Evolutionary conservation across 2,113 vertebrate species (phyloP), one percentile per base, ranked within the genome.

Genomic region (Tapirus terrestris): DNA sequence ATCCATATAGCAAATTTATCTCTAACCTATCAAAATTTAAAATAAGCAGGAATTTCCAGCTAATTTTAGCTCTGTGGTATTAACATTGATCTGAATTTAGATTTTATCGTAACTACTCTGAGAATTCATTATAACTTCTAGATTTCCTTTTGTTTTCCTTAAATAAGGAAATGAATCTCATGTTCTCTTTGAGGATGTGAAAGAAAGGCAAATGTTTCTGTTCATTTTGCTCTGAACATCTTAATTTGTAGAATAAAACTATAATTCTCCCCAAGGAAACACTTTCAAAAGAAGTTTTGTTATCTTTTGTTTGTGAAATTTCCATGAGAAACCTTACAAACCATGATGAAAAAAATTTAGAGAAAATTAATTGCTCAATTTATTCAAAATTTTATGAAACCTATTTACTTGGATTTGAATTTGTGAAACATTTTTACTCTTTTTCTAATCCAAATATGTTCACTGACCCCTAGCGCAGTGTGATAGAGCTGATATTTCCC

Each of bases 221-320:
- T 77, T 96, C 4, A 81, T 93, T 94, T 96, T 91, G 79, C 77
- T 96, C 91, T 83, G 33, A 96, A 83, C 95, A 86, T 95, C 56
- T 92, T 88, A 89, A 90, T 97, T 80, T 95, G 39, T 87, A 70
- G 43, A 95, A n/a, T 53, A 82, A 90, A 36, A 89, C 27, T 95
- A 2, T 70, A 86, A 87, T 80, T 86, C 17, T 48, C 43, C 58
- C 88, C 7, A 72, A 96, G 92, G 85, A 85, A 92, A 95, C 1
- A 87, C 43, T 96, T 95, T 81, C 61, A 89, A 63, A 45, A 61
- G 58, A 93, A 97, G 25, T 86, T 93, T 29, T 94, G 6, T 2
- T 95, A 21, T 94, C 56, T 97, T 89, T 91, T 96, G 58, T 96
- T 92, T 92, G 13, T 82, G 39, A 96, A 95, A 96, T 95, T 89